Percentiles rank a stretch among this genome's conserved stretches.
Evolutionary conservation across 2,888 invertebrate species (phyloP).

Genomic region (Taenaris catops): DNA sequence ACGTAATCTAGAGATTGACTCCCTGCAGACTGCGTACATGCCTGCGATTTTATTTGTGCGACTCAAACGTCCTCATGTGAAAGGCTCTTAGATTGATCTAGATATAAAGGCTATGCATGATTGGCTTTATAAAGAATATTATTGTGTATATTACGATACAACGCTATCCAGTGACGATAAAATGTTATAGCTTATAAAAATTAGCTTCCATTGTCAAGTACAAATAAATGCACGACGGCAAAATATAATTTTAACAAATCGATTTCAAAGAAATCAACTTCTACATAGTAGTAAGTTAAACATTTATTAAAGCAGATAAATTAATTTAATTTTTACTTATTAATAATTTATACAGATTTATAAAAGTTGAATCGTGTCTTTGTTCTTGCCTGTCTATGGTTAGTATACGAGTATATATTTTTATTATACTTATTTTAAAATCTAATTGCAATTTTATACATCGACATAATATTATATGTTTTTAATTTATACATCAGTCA

Average conservation of each 20-base stretch:
- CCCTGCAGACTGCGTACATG: no score
- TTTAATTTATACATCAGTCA: constrained; percentile 20
- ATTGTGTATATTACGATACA: background rate
- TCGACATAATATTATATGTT: constrained; percentile 13
- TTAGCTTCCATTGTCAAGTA: constrained; percentile 28
- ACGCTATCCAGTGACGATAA: constrained; percentile 6
- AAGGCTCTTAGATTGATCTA: no score
- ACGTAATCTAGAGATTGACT: no score
- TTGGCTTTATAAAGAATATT: constrained; percentile 8
- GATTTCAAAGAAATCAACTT: constrained; percentile 59
- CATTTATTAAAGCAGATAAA: constrained; percentile 30
- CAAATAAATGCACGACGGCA: constrained; percentile 46
- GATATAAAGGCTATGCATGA: constrained; percentile 5
- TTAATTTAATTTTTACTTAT: constrained; percentile 25
- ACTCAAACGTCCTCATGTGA: no score
- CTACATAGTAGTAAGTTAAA: constrained; percentile 37
- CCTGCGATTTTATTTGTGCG: no score
- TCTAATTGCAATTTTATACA: constrained; percentile 25
- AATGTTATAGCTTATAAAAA: background rate
- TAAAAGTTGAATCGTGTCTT: constrained; percentile 44
- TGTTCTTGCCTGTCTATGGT: constrained; percentile 54
- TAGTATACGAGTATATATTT: constrained; percentile 9
- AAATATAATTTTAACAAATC: constrained; percentile 26
- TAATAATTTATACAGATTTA: constrained; percentile 39
- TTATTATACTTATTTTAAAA: constrained; percentile 30